A percentile compares a stretch with the other conserved stretches of the same genome.
Evolutionary conservation across 2,113 vertebrate species (phyloP).

Genomic region (Urocitellus parryii): DNA sequence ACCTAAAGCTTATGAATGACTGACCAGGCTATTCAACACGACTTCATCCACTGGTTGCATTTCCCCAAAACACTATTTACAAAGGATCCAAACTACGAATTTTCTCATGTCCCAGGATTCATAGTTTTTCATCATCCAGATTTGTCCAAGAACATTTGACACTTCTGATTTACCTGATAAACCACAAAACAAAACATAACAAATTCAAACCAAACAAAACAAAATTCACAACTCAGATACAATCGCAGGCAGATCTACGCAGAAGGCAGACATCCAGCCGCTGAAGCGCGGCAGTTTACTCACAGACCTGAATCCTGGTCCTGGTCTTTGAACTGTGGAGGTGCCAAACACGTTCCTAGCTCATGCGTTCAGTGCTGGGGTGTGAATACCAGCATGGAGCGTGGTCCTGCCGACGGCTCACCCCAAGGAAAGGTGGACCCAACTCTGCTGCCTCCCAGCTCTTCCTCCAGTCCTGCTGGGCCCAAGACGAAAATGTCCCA

Average conservation of each 20-base stretch:
- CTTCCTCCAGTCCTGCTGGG: neutral
- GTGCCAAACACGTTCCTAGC: accelerated
- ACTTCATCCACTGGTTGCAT: neutral
- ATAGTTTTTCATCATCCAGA: neutral
- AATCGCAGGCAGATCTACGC: neutral
- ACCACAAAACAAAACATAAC: neutral
- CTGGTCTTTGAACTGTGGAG: neutral
- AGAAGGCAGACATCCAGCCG: neutral
- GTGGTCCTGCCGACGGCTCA: neutral
- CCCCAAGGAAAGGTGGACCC: neutral
- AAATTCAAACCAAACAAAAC: neutral
- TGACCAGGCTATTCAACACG: neutral
- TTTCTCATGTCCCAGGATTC: neutral
- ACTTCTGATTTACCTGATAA: neutral
- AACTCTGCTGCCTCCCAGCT: neutral
- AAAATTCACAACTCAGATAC: neutral
- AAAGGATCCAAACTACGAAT: neutral
- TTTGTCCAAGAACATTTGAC: neutral
- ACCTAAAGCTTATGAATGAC: neutral
- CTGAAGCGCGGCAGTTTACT: neutral
- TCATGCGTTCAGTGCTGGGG: neutral
- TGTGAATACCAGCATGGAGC: neutral
- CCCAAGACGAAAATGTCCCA: neutral
- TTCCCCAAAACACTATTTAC: neutral
- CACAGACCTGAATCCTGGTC: neutral